Evolutionary conservation across 2,113 vertebrate genomes (phyloP), one percentile per base, ranked within the genome.

Genomic region (Alethe castanea): DNA sequence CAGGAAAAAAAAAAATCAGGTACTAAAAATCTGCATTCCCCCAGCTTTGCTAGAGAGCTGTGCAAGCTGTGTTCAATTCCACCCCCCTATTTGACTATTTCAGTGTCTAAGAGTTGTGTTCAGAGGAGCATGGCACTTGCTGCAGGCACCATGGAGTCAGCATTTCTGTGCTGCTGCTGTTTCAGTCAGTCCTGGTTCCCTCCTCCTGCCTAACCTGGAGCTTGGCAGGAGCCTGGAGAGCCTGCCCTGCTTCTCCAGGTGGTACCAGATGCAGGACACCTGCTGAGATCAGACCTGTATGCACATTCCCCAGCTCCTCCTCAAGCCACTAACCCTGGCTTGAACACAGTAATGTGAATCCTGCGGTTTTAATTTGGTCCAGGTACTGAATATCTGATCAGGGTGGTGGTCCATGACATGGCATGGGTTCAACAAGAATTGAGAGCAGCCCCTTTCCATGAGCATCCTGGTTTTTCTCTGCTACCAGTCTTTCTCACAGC

Each of bases 361-460:
- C 74, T 36, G 7, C 0, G 0, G 29, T 61, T 86, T 83, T 62
- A 45, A 22, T 77, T 53, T 4, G 7, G 31, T 35, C 1, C 3
- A 18, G 65, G 16, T 71, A 18, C 50, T 90, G 80, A 65, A 11
- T 65, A 11, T 76, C 62, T 83, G 50, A 48, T 72, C 61, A 24
- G 33, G 19, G 28, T 57, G 36, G 24, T 64, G 45, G 17, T 60
- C 74, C 2, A 0, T n/a, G 31, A 26, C 17, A 5, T 44, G 44
- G 29, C 19, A 13, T 3, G 35, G n/a, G 19, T 69, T 95, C 86
- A 38, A 65, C 18, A 45, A 90, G 45, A 69, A 47, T 4, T 48
- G 53, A 80, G 69, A 82, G 42, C 76, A 80, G 17, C 3, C 0
- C 2, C 28, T 33, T 86, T 83, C 61, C 17, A 0, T 77, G 47